These are phyloP conservation scores for Esox lucius DNA, from an alignment of 2,797 vertebrate species.

Conservation along the genomic window DNA sequence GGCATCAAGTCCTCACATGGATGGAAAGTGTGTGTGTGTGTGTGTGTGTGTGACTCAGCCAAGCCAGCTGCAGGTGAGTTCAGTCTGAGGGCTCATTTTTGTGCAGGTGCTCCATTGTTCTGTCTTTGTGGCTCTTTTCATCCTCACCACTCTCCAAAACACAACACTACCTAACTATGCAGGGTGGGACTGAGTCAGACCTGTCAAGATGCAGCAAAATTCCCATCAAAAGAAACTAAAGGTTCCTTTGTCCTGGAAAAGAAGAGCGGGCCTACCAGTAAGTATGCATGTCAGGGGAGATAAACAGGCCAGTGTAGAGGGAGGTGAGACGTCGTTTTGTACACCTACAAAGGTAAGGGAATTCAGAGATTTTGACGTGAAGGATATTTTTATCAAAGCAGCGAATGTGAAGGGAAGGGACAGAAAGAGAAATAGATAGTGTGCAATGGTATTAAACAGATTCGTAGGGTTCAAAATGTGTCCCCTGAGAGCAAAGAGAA, in stretches of 20 bases:
- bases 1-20: no score
- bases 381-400: conserved; percentile 39
- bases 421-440: neutral
- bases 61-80: conserved; percentile 8
- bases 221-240: conserved; percentile 25
- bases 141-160: conserved; percentile 30
- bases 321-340: conserved; percentile 44
- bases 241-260: conserved; percentile 58
- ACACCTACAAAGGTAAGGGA: conserved; percentile 46
- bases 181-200: conserved; percentile 24
- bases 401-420: neutral
- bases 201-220: conserved; percentile 34
- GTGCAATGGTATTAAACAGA: neutral
- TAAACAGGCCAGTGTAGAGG: conserved; percentile 35
- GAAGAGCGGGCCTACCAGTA: conserved; percentile 30
- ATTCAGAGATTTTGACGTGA: conserved; percentile 43
- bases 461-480: neutral
- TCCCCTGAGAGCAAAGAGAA: neutral
- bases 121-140: conserved; percentile 34
- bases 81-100: conserved; percentile 27
- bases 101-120: conserved; percentile 49
- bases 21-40: conserved; percentile 15
- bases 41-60: conserved; percentile 6
- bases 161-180: conserved; percentile 11
- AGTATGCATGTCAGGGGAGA: conserved; percentile 38